These are phyloP conservation scores for Laterallus jamaicensis DNA, from an alignment of 2,113 vertebrate genomes.

Conservation along the genomic window DNA sequence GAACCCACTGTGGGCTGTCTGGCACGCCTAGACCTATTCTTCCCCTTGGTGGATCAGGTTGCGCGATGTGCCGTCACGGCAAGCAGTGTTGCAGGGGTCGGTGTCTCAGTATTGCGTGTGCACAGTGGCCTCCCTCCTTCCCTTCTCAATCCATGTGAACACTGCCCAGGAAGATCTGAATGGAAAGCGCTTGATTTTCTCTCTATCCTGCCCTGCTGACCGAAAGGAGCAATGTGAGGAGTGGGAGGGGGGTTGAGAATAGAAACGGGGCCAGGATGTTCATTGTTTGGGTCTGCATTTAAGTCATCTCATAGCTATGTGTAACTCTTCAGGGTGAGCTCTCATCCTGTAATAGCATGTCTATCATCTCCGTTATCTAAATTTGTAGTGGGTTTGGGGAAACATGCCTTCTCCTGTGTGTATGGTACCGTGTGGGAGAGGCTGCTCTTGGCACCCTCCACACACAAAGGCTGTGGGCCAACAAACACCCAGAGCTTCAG, in stretches of 20 bases:
- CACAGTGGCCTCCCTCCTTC: too few species aligned
- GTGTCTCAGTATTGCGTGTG: too few species aligned
- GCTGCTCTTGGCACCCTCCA: background rate
- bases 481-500: background rate
- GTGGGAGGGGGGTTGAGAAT: background rate
- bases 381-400: background rate
- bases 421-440: background rate
- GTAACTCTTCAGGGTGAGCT: background rate
- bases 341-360: fast-evolving
- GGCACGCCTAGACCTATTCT: fast-evolving
- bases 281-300: background rate
- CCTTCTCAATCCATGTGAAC: too few species aligned
- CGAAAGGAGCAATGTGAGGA: background rate
- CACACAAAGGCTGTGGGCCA: background rate
- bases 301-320: background rate
- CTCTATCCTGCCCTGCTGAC: too few species aligned
- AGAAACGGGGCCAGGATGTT: background rate
- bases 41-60: fast-evolving
- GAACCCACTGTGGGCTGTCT: too few species aligned
- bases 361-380: background rate
- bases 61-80: too few species aligned
- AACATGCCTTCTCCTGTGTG: fast-evolving
- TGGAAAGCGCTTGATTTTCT: too few species aligned
- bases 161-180: too few species aligned
- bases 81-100: too few species aligned